phyloP scores from a whole-genome alignment of 2,888 invertebrate genomes.

The Lypha dubia region DNA sequence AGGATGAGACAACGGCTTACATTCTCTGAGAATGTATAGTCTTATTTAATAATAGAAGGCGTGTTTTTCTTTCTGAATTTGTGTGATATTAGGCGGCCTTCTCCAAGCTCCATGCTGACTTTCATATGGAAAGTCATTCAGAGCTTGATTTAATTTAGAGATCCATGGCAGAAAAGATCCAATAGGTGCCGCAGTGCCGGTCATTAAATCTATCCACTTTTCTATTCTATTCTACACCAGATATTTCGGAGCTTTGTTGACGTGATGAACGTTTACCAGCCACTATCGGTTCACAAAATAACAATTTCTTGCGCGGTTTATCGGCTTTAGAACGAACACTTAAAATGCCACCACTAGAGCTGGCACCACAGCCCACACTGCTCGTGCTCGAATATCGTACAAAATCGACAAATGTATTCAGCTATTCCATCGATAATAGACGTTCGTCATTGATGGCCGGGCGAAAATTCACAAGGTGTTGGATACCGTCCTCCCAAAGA shows the following conservation, averaged over 20 bases:
- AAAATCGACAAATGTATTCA: conserved; percentile 65
- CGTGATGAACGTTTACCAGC: conserved; percentile 74
- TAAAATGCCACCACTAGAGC: conserved; percentile 73
- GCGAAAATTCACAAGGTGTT: conserved; percentile 11
- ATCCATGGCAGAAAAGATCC: too few species aligned
- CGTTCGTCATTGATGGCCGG: conserved; percentile 76
- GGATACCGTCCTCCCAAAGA: conserved; percentile 58
- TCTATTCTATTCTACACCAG: too few species aligned
- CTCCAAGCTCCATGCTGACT: too few species aligned
- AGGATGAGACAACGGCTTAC: too few species aligned
- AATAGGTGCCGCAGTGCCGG: conserved; percentile 42
- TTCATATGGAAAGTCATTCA: too few species aligned
- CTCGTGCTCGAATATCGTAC: conserved; percentile 77
- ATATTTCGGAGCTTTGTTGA: conserved; percentile 74
- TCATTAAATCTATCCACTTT: conserved; percentile 51
- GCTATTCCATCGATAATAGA: conserved; percentile 76
- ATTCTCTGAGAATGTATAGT: too few species aligned
- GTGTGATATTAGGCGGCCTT: too few species aligned
- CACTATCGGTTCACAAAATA: conserved; percentile 90
- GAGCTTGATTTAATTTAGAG: too few species aligned
- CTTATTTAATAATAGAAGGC: too few species aligned
- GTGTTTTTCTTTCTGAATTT: too few species aligned
- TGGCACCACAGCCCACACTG: conserved; percentile 83
- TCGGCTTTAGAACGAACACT: conserved; percentile 80
- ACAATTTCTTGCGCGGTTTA: conserved; percentile 92